phyloP scores from a whole-genome alignment of 1,140 invertebrate species.

The Nymphalis io region DNA sequence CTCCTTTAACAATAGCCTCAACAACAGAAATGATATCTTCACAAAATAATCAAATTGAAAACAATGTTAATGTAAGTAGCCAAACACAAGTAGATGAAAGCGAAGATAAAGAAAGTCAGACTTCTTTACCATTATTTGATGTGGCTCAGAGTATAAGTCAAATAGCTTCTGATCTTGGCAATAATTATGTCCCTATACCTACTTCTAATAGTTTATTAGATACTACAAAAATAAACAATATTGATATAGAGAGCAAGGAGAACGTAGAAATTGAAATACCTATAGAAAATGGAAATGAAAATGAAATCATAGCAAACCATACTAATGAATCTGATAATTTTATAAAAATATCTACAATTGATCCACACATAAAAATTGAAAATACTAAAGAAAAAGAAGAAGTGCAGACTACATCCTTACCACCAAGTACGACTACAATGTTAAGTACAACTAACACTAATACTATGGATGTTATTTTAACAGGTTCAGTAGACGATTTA shows the following conservation, averaged over 20 bases:
- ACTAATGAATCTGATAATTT: conserved; percentile 55
- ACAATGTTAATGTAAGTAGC: conserved; percentile 28
- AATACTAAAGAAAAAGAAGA: conserved; percentile 24
- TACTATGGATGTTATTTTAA: conserved; percentile 66
- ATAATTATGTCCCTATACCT: conserved; percentile 55
- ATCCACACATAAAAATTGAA: conserved; percentile 48
- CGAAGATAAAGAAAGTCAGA: conserved; percentile 42
- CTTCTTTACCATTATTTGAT: conserved; percentile 64
- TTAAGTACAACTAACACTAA: conserved; percentile 33
- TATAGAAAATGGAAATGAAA: conserved; percentile 41
- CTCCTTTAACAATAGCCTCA: conserved; percentile 61
- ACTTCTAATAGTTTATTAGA: conserved; percentile 61
- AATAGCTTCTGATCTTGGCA: conserved; percentile 73
- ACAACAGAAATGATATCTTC: conserved; percentile 54
- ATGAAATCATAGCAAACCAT: conserved; percentile 38
- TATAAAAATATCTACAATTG: conserved; percentile 69
- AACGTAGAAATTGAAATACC: conserved; percentile 71
- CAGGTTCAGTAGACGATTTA: conserved; percentile 73
- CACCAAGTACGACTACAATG: conserved; percentile 30
- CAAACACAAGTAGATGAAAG: conserved; percentile 34
- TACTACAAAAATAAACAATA: conserved; percentile 47
- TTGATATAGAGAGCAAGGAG: conserved; percentile 71
- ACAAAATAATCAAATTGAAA: conserved; percentile 33
- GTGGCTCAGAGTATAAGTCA: conserved; percentile 75
- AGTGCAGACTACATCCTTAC: conserved; percentile 10